These are phyloP conservation scores for Coleophora deauratella DNA, from an alignment of 2,888 invertebrate species.

Conservation along the genomic window DNA sequence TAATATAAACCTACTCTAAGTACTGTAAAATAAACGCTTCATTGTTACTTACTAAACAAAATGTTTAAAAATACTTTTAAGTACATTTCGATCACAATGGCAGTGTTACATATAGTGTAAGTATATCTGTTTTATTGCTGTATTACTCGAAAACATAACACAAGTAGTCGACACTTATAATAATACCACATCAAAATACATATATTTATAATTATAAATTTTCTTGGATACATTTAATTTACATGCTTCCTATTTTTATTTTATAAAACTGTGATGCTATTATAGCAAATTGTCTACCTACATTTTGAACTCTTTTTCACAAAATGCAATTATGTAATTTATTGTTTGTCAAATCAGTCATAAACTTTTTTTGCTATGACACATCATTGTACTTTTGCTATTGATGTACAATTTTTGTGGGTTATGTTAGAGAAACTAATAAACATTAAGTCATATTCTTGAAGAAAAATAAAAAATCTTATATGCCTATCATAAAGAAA, in stretches of 20 bases:
- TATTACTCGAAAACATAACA: slow-evolving; percentile 4
- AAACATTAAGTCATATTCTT: too few relatives aligned
- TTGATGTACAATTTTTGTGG: too few relatives aligned
- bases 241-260: too few relatives aligned
- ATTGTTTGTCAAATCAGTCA: slow-evolving; percentile 1
- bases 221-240: neutral
- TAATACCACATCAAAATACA: slow-evolving; percentile 15
- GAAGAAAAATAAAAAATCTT: slow-evolving; percentile 1
- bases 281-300: slow-evolving; percentile 61
- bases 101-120: slow-evolving; percentile 15
- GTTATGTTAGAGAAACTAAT: too few relatives aligned
- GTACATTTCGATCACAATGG: slow-evolving; percentile 45
- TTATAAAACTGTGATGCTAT: slow-evolving; percentile 12
- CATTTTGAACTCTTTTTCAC: slow-evolving; percentile 29
- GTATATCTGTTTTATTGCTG: slow-evolving; percentile 11
- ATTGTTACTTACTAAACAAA: too few relatives aligned
- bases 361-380: too few relatives aligned
- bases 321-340: slow-evolving; percentile 17
- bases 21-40: slow-evolving; percentile 34
- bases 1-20: slow-evolving; percentile 19
- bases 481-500: neutral
- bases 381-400: too few relatives aligned
- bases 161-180: slow-evolving; percentile 29
- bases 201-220: neutral
- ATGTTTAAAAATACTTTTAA: slow-evolving; percentile 39